A percentile compares a stretch with the other conserved stretches of the same genome.
phyloP scores from a whole-genome alignment of 2,888 invertebrate species.

The Sphinx pinastri region DNA sequence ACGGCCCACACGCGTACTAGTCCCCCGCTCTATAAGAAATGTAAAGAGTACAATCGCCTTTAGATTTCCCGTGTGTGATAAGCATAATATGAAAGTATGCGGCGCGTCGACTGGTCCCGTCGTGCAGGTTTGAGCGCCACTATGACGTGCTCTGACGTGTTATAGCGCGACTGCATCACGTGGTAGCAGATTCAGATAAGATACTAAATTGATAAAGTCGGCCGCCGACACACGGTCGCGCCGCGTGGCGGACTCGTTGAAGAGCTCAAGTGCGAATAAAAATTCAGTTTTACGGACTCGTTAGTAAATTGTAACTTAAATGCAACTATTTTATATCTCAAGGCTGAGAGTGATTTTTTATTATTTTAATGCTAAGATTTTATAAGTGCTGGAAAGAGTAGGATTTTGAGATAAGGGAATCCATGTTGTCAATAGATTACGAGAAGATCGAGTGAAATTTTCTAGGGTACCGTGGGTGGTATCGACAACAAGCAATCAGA shows the following conservation, averaged over 20 bases:
- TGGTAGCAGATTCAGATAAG: constrained; percentile 25
- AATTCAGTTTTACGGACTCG: not conserved
- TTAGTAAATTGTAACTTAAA: not conserved
- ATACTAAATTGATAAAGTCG: constrained; percentile 20
- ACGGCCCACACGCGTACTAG: not conserved
- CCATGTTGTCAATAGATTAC: not conserved
- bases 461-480: not conserved
- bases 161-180: constrained; percentile 14
- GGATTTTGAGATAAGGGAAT: too few relatives aligned
- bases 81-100: constrained; percentile 24
- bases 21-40: not conserved
- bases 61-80: constrained; percentile 26
- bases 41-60: constrained; percentile 16
- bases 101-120: constrained; percentile 18
- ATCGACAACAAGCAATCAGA: not conserved
- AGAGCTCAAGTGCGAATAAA: constrained; percentile 8
- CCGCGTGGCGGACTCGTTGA: not conserved
- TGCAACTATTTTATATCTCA: not conserved
- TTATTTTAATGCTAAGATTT: not conserved
- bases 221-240: not conserved
- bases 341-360: not conserved
- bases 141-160: constrained; percentile 17
- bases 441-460: not conserved
- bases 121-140: constrained; percentile 24
- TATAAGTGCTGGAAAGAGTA: not conserved